phyloP scores from a whole-genome alignment of 1,140 invertebrate genomes.

The Zaprionus taronus region DNA sequence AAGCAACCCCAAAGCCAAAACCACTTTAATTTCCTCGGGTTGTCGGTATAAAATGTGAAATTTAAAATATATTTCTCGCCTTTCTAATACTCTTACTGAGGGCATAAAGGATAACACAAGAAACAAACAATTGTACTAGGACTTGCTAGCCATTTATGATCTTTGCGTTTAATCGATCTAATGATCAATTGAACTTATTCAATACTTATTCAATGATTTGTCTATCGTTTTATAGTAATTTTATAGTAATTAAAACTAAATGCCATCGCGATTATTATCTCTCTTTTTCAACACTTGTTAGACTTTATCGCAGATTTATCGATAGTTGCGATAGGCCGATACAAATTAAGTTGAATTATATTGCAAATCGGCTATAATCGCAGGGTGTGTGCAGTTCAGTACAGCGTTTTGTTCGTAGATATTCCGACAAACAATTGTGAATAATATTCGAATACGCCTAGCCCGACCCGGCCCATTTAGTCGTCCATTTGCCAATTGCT shows the following conservation, averaged over 20 bases:
- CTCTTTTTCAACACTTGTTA: no score
- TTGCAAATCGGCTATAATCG: background rate
- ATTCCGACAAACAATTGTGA: conserved; percentile 4
- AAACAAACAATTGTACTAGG: background rate
- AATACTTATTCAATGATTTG: no score
- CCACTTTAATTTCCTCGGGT: conserved; percentile 78
- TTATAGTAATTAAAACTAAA: no score
- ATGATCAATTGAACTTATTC: no score
- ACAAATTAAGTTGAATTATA: no score
- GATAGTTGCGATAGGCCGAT: background rate
- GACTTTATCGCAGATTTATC: background rate
- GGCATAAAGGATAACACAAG: background rate
- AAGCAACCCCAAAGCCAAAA: conserved; percentile 59
- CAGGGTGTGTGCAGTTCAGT: background rate
- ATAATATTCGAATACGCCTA: conserved; percentile 37
- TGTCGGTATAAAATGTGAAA: conserved; percentile 35
- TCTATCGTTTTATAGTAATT: no score
- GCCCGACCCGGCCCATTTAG: conserved; percentile 32
- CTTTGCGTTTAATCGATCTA: background rate
- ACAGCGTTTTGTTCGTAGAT: background rate
- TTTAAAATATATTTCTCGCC: conserved; percentile 58
- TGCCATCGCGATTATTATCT: no score
- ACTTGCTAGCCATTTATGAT: background rate
- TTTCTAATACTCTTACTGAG: conserved; percentile 23
- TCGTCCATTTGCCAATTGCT: conserved; percentile 56